phyloP scores from a whole-genome alignment of 2,113 vertebrate genomes.

The Procavia capensis region DNA sequence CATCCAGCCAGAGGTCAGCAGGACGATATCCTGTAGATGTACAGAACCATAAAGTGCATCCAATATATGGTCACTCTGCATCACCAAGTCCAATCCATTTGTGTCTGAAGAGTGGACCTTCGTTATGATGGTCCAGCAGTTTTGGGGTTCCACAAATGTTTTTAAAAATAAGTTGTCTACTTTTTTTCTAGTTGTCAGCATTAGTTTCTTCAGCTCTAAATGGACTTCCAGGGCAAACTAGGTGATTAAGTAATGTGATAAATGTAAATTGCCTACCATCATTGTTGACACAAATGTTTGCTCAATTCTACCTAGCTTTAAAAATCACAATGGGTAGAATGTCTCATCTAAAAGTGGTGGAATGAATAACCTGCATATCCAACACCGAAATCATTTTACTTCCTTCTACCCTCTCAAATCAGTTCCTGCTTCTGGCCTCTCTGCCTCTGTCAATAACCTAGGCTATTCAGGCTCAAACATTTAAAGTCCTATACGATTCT shows the following conservation, averaged over 20 bases:
- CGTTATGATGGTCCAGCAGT: too few species aligned
- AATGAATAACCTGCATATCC: neutral
- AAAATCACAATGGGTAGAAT: neutral
- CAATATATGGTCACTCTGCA: too few species aligned
- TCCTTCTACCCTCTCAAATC: neutral
- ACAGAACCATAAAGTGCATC: too few species aligned
- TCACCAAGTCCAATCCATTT: too few species aligned
- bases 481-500: constrained; percentile 41
- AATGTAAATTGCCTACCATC: neutral
- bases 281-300: neutral
- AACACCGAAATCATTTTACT: neutral
- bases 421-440: constrained; percentile 26
- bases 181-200: neutral
- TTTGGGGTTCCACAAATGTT: neutral
- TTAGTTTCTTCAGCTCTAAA: neutral
- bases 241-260: neutral
- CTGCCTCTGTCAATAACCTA: constrained; percentile 54
- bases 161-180: neutral
- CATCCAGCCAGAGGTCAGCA: too few species aligned
- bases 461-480: constrained; percentile 32
- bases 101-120: too few species aligned
- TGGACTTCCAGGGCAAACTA: neutral
- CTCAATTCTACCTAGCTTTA: neutral
- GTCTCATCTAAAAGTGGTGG: neutral
- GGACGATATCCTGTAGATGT: too few species aligned